Evolutionary conservation across 2,888 invertebrate genomes (phyloP).

Genomic region (Octonoba sinensis): DNA sequence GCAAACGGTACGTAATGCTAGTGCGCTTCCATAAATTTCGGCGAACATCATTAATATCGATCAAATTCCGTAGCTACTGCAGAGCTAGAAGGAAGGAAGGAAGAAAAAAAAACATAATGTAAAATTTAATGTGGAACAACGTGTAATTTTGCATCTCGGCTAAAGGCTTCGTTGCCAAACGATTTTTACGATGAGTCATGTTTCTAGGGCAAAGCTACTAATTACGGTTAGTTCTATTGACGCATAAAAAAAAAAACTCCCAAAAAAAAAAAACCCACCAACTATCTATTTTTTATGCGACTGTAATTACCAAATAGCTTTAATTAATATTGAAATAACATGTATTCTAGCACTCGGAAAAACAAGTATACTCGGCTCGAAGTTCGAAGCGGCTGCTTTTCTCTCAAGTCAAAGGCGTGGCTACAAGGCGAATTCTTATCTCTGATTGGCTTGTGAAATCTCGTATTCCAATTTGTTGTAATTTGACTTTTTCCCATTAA

Average conservation of each 20-base stretch:
- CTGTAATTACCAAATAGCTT: slow-evolving; percentile 5
- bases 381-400: not conserved
- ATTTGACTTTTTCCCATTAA: not conserved
- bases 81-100: too few species aligned
- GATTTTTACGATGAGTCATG: not conserved
- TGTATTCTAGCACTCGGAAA: not conserved
- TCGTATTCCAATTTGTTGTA: slow-evolving; percentile 10
- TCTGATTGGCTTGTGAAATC: slow-evolving; percentile 5
- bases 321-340: slow-evolving; percentile 15
- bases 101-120: too few species aligned
- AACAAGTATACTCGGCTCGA: not conserved
- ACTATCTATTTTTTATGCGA: slow-evolving; percentile 1
- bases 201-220: not conserved
- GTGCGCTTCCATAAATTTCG: too few species aligned
- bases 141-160: too few species aligned
- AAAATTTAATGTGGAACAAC: too few species aligned
- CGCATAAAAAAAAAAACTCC: not conserved
- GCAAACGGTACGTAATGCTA: too few species aligned
- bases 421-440: not conserved
- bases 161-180: not conserved
- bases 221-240: too few species aligned
- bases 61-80: too few species aligned
- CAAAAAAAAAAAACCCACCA: not conserved
- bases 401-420: slow-evolving; percentile 1
- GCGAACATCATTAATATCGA: too few species aligned